phyloP scores from a whole-genome alignment of 2,888 invertebrate species.

The Ectemnius lituratus region DNA sequence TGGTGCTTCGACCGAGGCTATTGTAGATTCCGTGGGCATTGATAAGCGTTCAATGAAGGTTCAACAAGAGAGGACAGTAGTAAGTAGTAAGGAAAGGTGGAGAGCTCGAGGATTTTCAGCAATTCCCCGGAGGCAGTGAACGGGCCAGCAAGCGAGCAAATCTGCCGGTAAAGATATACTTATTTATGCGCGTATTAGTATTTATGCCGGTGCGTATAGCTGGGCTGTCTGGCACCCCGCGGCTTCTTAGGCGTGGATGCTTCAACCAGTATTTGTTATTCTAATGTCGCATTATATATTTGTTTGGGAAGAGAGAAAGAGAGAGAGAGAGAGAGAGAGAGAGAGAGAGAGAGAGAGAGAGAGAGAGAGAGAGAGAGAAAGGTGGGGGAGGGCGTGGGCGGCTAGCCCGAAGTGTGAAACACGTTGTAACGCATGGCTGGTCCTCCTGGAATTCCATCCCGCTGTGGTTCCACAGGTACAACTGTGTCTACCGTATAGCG shows the following conservation, averaged over 20 bases:
- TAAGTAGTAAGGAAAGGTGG: not conserved
- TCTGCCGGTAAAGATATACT: slow-evolving; percentile 45
- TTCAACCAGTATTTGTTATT: slow-evolving; percentile 76
- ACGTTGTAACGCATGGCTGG: slow-evolving; percentile 70
- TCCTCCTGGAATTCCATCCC: slow-evolving; percentile 69
- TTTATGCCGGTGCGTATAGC: slow-evolving; percentile 57
- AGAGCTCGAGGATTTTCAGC: slow-evolving; percentile 44
- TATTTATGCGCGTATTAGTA: slow-evolving; percentile 63
- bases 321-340: too few relatives aligned
- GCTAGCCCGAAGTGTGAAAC: slow-evolving; percentile 74
- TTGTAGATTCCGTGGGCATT: too few relatives aligned
- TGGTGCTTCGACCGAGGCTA: too few relatives aligned
- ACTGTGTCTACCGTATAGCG: too few relatives aligned
- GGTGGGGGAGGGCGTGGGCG: slow-evolving; percentile 68
- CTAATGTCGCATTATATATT: slow-evolving; percentile 76
- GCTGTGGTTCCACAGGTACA: slow-evolving; percentile 26
- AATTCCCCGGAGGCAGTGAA: slow-evolving; percentile 19
- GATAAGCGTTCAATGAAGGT: too few relatives aligned
- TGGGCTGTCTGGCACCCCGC: slow-evolving; percentile 66
- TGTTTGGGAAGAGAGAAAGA: slow-evolving; percentile 54
- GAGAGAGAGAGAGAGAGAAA: too few relatives aligned
- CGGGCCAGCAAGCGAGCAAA: slow-evolving; percentile 16
- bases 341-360: too few relatives aligned
- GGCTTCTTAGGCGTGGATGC: slow-evolving; percentile 72
- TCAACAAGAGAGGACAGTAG: too few relatives aligned